Conservation (phyloP, 2,888 invertebrate species). For the Suillia variegata region DNA sequence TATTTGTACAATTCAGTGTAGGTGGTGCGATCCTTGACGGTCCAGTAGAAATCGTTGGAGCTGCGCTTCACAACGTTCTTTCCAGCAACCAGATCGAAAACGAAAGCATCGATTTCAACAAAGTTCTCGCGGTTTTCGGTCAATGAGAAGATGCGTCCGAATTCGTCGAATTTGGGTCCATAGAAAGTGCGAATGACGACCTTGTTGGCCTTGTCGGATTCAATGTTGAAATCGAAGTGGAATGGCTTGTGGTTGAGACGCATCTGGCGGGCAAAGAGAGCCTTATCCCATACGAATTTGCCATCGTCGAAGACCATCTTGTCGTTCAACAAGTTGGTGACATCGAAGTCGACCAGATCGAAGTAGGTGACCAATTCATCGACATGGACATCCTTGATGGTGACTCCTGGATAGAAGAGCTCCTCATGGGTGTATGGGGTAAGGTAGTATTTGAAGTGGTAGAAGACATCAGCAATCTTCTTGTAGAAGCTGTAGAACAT, state of each 20-base stretch:
- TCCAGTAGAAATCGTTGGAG: conserved; percentile 55
- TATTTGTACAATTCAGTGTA: conserved; percentile 62
- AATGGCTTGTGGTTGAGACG: conserved; percentile 76
- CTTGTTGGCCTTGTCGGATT: conserved; percentile 66
- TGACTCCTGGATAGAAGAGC: conserved; percentile 67
- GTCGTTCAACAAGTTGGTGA: conserved; percentile 59
- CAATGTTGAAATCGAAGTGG: conserved; percentile 66
- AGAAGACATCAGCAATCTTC: conserved; percentile 67
- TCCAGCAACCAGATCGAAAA: conserved; percentile 65
- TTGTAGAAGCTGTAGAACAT: conserved; percentile 73
- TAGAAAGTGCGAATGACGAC: conserved; percentile 70
- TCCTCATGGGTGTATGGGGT: conserved; percentile 69
- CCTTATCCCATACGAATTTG: conserved; percentile 59
- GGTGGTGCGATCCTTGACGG: conserved; percentile 66
- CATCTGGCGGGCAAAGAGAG: conserved; percentile 67
- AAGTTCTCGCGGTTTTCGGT: conserved; percentile 68
- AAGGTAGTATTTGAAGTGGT: conserved; percentile 66
- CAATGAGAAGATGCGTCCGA: conserved; percentile 63
- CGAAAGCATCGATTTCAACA: conserved; percentile 70
- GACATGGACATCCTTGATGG: conserved; percentile 68
- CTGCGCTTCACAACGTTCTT: conserved; percentile 54
- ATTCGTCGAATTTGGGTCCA: conserved; percentile 71
- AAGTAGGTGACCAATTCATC: conserved; percentile 73
- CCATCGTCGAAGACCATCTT: conserved; percentile 51
- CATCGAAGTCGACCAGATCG: conserved; percentile 69